These are phyloP conservation scores for Trochalopteron elliotii DNA, from an alignment of 2,113 vertebrate genomes.

Conservation along the genomic window DNA sequence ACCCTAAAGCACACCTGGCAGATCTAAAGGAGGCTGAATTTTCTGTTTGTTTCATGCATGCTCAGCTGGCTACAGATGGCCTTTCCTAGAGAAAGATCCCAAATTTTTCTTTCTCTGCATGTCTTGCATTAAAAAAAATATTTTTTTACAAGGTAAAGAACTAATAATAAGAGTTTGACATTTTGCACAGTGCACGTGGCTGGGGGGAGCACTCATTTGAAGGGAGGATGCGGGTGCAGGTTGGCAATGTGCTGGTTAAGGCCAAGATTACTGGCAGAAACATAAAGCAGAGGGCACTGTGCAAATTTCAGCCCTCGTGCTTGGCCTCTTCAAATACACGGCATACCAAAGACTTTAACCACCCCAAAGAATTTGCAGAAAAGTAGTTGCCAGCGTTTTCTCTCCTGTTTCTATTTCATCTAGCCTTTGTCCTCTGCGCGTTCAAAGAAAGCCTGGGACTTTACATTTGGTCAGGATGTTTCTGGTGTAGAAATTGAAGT, in stretches of 20 bases:
- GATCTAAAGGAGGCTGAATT: neutral
- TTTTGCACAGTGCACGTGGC: rapidly evolving
- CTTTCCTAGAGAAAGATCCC: neutral
- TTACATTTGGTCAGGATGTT: neutral
- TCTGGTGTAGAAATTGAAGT: neutral
- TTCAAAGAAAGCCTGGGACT: neutral
- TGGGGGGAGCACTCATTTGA: neutral
- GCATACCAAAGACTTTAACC: neutral
- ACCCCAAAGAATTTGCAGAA: neutral
- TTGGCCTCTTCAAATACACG: neutral
- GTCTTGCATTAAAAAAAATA: neutral
- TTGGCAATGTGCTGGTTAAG: neutral
- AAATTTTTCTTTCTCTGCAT: neutral
- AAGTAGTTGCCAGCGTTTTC: neutral
- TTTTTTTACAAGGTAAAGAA: neutral
- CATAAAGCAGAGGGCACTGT: neutral
- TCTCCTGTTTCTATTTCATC: neutral
- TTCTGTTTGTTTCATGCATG: neutral
- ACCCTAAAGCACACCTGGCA: neutral
- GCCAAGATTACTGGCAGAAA: neutral
- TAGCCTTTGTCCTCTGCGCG: neutral
- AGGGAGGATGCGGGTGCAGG: neutral
- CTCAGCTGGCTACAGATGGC: neutral
- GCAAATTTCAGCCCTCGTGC: rapidly evolving
- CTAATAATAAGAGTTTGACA: neutral